phyloP scores from a whole-genome alignment of 2,113 vertebrate genomes.

The Casuarius casuarius region DNA sequence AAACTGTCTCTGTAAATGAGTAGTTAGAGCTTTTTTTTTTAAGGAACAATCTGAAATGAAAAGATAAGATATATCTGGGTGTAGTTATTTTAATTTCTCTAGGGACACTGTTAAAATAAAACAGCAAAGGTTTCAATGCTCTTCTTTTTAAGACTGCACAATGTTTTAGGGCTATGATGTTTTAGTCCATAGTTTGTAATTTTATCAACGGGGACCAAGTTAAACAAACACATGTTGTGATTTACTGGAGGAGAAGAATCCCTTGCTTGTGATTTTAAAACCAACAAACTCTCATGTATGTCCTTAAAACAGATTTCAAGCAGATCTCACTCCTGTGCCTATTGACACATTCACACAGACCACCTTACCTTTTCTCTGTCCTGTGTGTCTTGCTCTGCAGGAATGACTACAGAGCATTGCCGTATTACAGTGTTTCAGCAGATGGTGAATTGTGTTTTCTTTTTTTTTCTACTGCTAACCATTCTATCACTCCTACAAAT shows the following conservation, averaged over 20 bases:
- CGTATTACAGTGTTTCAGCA: not conserved
- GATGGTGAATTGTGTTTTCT: not conserved
- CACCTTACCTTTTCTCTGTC: not conserved
- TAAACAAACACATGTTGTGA: not conserved
- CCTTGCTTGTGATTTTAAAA: not conserved
- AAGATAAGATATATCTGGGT: not conserved
- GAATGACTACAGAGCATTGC: not conserved
- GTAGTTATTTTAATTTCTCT: not conserved
- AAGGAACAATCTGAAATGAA: not conserved
- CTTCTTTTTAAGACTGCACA: not conserved
- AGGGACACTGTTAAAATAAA: not conserved
- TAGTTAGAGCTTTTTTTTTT: not conserved
- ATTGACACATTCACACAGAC: not conserved
- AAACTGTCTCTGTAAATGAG: constrained; percentile 3
- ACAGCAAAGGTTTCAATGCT: not conserved
- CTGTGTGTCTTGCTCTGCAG: not conserved
- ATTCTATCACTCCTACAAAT: not conserved
- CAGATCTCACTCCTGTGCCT: not conserved
- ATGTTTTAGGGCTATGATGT: not conserved
- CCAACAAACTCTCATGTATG: not conserved
- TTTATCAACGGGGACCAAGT: not conserved
- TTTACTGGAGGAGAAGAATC: not conserved
- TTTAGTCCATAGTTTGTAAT: not conserved
- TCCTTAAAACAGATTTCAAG: not conserved
- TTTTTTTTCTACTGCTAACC: not conserved